Evolutionary conservation across 2,888 invertebrate species (phyloP).

Genomic region (Eristalinus sepulchralis): DNA sequence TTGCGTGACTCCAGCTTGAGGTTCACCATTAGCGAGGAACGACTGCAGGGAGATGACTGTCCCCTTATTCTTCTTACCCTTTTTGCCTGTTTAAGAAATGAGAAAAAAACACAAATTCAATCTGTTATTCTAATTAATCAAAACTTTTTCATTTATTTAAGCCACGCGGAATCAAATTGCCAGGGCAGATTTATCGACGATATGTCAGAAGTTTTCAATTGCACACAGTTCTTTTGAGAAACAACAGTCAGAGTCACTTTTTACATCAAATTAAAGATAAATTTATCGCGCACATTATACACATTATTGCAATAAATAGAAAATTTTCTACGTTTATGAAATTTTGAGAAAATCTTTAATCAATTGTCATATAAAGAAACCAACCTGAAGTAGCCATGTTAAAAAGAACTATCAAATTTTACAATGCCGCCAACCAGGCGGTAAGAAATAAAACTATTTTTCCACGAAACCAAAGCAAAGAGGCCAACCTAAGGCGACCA

Average conservation of each 20-base stretch:
- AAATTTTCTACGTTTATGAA: slow-evolving; percentile 18
- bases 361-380: slow-evolving; percentile 79
- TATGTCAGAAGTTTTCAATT: slow-evolving; percentile 55
- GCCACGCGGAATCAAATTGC: slow-evolving; percentile 65
- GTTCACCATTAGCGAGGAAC: slow-evolving; percentile 88
- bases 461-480: slow-evolving; percentile 55
- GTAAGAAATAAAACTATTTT: slow-evolving; percentile 46
- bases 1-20: slow-evolving; percentile 81
- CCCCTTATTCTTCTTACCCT: slow-evolving; percentile 92
- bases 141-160: slow-evolving; percentile 31
- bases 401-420: slow-evolving; percentile 78
- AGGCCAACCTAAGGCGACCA: background rate
- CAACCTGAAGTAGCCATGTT: slow-evolving; percentile 89
- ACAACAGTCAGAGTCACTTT: slow-evolving; percentile 66
- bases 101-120: slow-evolving; percentile 31
- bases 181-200: slow-evolving; percentile 31
- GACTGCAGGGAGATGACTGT: slow-evolving; percentile 90
- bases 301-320: background rate
- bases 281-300: background rate
- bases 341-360: slow-evolving; percentile 10
- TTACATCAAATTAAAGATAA: slow-evolving; percentile 4
- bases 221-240: slow-evolving; percentile 21
- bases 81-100: slow-evolving; percentile 85
- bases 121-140: slow-evolving; percentile 7
- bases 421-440: slow-evolving; percentile 79